Percentiles rank a stretch among this genome's conserved stretches.
Evolutionary conservation across 2,888 invertebrate genomes (phyloP).

Genomic region (Seira sanloemensis): DNA sequence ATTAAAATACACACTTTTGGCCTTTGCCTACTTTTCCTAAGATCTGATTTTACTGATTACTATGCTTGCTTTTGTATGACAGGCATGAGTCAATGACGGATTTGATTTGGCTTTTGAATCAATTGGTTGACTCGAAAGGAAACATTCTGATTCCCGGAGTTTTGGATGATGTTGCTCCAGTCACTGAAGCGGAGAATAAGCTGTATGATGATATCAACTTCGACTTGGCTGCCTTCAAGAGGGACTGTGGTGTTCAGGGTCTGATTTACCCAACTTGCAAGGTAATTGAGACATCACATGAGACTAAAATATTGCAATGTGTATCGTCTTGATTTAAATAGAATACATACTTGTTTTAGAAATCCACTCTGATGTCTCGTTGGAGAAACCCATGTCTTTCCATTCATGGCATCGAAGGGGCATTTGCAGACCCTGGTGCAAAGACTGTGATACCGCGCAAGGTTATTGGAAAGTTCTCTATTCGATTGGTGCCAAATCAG

Average conservation of each 20-base stretch:
- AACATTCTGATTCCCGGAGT: constrained; percentile 90
- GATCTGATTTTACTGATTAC: neutral
- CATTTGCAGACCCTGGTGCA: constrained; percentile 93
- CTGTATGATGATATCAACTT: constrained; percentile 91
- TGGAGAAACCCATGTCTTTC: constrained; percentile 97
- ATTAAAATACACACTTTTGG: neutral
- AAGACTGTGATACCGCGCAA: constrained; percentile 97
- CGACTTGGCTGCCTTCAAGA: constrained; percentile 67
- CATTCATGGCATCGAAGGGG: constrained; percentile 96
- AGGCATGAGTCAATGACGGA: constrained; percentile 83
- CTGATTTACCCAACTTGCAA: constrained; percentile 59
- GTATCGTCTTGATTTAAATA: neutral
- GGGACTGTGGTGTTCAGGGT: constrained; percentile 60
- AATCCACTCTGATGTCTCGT: constrained; percentile 89
- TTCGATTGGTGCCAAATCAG: constrained; percentile 96
- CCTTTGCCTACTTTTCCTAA: no score
- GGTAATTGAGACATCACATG: constrained; percentile 30
- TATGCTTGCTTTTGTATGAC: no score
- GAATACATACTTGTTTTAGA: constrained; percentile 20
- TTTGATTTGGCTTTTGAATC: constrained; percentile 89
- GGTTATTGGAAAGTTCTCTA: constrained; percentile 97
- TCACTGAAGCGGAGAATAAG: constrained; percentile 83
- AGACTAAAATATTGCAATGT: neutral
- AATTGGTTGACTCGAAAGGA: constrained; percentile 90
- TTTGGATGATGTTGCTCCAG: constrained; percentile 82